phyloP scores from a whole-genome alignment of 2,113 vertebrate genomes.

The Nannospalax galili region DNA sequence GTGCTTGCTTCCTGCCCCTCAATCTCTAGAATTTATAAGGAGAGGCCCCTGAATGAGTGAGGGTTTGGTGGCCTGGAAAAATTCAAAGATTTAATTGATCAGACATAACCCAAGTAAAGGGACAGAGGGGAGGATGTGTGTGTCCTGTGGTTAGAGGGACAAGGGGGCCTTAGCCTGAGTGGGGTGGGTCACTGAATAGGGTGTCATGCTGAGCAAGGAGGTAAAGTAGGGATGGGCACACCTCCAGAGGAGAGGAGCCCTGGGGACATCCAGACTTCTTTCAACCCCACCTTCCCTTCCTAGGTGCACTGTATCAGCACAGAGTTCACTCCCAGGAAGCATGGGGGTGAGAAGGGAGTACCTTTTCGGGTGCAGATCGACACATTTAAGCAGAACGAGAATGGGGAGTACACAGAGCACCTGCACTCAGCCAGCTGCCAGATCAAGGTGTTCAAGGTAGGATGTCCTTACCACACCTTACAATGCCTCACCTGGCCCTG shows the following conservation, averaged over 20 bases:
- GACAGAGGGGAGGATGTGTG: background rate
- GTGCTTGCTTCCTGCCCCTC: background rate
- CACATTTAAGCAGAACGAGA: slow-evolving; percentile 92
- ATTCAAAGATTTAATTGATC: background rate
- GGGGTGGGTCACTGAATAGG: background rate
- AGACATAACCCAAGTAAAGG: background rate
- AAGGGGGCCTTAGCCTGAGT: background rate
- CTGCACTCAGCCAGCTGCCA: slow-evolving; percentile 96
- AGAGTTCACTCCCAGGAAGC: slow-evolving; percentile 96
- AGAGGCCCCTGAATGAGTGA: background rate
- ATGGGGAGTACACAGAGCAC: slow-evolving; percentile 93
- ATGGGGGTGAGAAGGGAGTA: slow-evolving; percentile 97
- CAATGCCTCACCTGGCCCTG: rapidly evolving
- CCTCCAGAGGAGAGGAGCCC: rapidly evolving
- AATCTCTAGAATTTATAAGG: background rate
- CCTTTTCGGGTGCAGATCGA: slow-evolving; percentile 96
- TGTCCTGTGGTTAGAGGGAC: background rate
- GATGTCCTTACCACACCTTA: rapidly evolving
- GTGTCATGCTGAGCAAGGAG: background rate
- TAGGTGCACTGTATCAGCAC: slow-evolving; percentile 99
- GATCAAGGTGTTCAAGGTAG: slow-evolving; percentile 98
- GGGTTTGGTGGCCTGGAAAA: background rate
- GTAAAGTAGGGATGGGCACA: background rate
- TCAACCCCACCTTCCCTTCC: background rate
- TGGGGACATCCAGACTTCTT: rapidly evolving